Base-by-base conservation (phyloP, 2,797 vertebrate species). In the Chromobotia macracanthus region DNA sequence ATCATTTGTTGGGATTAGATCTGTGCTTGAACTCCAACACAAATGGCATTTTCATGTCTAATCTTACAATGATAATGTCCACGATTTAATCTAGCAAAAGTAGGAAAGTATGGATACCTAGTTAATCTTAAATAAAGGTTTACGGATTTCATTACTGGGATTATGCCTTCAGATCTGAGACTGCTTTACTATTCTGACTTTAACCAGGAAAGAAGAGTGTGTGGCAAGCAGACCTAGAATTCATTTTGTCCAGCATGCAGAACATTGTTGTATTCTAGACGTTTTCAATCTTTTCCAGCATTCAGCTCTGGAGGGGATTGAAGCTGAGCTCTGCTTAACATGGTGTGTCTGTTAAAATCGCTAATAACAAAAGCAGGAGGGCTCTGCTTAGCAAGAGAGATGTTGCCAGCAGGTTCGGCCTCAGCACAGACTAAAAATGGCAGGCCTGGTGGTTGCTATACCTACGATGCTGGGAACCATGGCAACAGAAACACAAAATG, bases 381-480 rank as follows among this genome's bases (percentile, higher is more conserved):
- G 46, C 73, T 53, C 19, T 76, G 50, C 61, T 67, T 64, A 46
- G 56, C 16, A 21, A 81, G 50, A 16, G 35, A 77, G 31, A 64
- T 23, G 35, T 51, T 77, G 79, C 28, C 77, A 64, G 31, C 31
- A 41, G 61, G 31, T 9, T 63, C 16, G 46, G 77, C 69, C 58
- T 76, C 31, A n/a, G 50, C 50, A 76, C 64, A 72, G 72, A 90
- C 89, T 88, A 88, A 91, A 90, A 91, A 90, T 91, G 90, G 90
- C 88, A 90, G 84, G 86, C 84, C 84, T 88, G 86, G 87, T 89
- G 87, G 74, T 82, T 89, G 90, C 89, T 88, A 90, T 90, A 90
- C 90, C 87, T 88, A 89, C 87, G 79, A 89, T 90, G 90, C 89
- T 90, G 84, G 74, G 91, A 87, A 92, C 93, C 93, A 93, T 94